A percentile compares a stretch with the other conserved stretches of the same genome.
These are phyloP conservation scores for Bubo bubo DNA, from an alignment of 2,113 vertebrate species.

Conservation along the genomic window DNA sequence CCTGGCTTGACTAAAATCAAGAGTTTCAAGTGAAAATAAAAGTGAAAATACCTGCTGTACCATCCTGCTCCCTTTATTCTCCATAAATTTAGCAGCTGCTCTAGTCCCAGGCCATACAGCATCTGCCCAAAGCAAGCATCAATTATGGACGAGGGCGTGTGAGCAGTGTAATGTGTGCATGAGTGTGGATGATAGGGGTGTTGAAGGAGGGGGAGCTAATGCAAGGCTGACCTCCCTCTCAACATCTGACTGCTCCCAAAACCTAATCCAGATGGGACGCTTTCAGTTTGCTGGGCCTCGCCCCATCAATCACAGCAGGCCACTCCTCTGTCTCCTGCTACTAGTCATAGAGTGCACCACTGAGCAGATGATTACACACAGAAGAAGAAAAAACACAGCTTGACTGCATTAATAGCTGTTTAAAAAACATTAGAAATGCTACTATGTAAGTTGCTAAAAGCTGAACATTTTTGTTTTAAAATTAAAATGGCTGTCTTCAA, in stretches of 20 bases:
- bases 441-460: conserved; percentile 34
- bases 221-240: conserved; percentile 78
- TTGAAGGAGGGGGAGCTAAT: conserved; percentile 69
- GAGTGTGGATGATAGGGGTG: conserved; percentile 48
- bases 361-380: conserved; percentile 71
- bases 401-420: conserved; percentile 70
- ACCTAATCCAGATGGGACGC: conserved; percentile 76
- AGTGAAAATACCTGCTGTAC: conserved; percentile 86
- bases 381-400: conserved; percentile 33
- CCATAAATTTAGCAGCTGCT: conserved; percentile 86
- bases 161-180: conserved; percentile 44
- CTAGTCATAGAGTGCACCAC: conserved; percentile 47
- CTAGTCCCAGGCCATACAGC: conserved; percentile 81
- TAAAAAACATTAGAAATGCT: conserved; percentile 69
- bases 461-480: conserved; percentile 60
- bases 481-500: conserved; percentile 39
- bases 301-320: conserved; percentile 77
- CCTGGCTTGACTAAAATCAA: neutral
- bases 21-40: conserved; percentile 66
- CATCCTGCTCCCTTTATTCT: conserved; percentile 83
- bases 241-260: conserved; percentile 75
- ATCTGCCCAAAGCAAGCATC: conserved; percentile 83
- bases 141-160: conserved; percentile 73
- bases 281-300: conserved; percentile 30
- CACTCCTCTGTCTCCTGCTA: conserved; percentile 73